These are phyloP conservation scores for Melanogrammus aeglefinus DNA, from an alignment of 2,797 vertebrate genomes.

Conservation along the genomic window DNA sequence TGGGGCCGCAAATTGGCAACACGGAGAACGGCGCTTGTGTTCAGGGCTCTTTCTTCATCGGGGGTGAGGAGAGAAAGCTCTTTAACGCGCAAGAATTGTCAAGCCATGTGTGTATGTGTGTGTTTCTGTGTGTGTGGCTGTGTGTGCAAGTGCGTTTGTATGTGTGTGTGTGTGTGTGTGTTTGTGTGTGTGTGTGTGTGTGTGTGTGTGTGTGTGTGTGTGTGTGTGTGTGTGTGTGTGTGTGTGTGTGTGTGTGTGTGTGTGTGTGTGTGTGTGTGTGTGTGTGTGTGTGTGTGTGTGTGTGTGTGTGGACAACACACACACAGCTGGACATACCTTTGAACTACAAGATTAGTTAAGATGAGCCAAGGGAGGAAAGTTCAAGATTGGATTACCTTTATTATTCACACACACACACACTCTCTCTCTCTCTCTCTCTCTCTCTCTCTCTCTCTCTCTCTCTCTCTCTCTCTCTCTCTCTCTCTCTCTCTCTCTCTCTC, in stretches of 20 bases:
- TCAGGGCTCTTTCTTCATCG: background rate
- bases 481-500: no score
- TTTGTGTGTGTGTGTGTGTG: background rate
- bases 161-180: background rate
- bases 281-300: constrained; percentile 10
- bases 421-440: no score
- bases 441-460: no score
- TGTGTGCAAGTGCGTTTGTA: no score
- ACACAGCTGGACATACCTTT: no score
- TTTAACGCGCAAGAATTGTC: background rate
- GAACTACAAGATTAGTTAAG: no score
- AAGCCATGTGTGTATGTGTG: background rate
- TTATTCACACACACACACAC: no score
- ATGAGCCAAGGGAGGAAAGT: no score
- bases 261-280: background rate
- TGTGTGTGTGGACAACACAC: background rate
- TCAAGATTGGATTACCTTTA: no score
- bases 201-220: background rate
- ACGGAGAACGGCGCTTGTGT: no score
- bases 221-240: background rate
- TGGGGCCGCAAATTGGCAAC: no score
- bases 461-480: no score
- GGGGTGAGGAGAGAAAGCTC: background rate
- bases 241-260: constrained; percentile 15
- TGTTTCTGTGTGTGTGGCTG: background rate